Conservation (phyloP, 2,113 vertebrate species). For the Galbula dea region DNA sequence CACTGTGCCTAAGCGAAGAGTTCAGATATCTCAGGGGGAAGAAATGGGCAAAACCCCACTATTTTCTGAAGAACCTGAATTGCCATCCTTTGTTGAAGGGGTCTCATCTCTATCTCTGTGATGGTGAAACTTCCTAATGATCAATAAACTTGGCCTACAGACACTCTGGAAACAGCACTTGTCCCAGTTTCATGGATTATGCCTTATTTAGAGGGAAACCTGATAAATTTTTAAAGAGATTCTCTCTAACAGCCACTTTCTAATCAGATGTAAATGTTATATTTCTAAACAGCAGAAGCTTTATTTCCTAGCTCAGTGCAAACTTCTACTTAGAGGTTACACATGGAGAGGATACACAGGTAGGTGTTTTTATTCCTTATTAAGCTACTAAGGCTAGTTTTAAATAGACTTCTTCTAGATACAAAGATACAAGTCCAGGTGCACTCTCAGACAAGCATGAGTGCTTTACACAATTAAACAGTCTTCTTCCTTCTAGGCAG, state of each 20-base stretch:
- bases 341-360: accelerated
- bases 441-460: not conserved
- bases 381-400: not conserved
- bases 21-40: not conserved
- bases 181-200: not conserved
- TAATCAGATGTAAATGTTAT: not conserved
- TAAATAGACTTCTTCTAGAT: not conserved
- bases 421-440: not conserved
- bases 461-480: not conserved
- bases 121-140: not conserved
- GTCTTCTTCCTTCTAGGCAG: not conserved
- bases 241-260: not conserved
- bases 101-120: not conserved
- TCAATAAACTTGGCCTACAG: not conserved
- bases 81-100: not conserved
- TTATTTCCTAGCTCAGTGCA: not conserved
- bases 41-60: not conserved
- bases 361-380: not conserved
- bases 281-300: not conserved
- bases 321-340: not conserved
- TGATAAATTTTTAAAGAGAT: not conserved
- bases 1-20: not conserved
- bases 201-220: not conserved
- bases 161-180: not conserved
- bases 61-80: not conserved